Evolutionary conservation across 2,888 invertebrate species (phyloP), one percentile per base, ranked within the genome.

Genomic region (Muschampia plurimacula): DNA sequence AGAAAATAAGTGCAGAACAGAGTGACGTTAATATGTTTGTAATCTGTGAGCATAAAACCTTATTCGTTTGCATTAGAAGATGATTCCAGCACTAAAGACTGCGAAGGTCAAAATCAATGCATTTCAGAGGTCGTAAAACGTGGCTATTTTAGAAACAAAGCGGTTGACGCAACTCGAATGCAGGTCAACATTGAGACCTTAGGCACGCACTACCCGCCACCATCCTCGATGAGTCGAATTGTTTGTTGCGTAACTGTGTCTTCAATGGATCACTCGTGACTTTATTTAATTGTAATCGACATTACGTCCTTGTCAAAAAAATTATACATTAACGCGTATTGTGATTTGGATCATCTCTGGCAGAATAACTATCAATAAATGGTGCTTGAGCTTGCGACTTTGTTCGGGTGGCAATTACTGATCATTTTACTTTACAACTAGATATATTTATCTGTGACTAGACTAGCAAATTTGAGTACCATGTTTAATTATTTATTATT

Each of bases 181-280:
- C 90, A 86, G 91, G 92, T 86, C 90, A 79, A 82, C 82, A 91
- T 92, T 89, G 82, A 81, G 81, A 90, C 81, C 77, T 82, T 73
- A 77, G 64, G 75, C 81, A 83, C 82, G 82, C 77, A 76, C 52
- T 49, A n/a, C 9, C 78, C 85, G 77, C 74, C 77, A 77, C 75
- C 79, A 80, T 82, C 84, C 83, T 83, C 83, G 83, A 87, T 85
- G 82, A 81, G 82, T 86, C 83, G 79, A 83, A 77, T 77, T 78
- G 77, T 74, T 77, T 72, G 77, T 91, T 91, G 80, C 88, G 83
- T 83, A 89, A 39, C 12, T 49, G 73, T 76, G 76, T 75, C 77
- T 80, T 80, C 75, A 74, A 81, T 79, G 81, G 83, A 85, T 86
- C 84, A 84, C 83, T 81, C 84, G 83, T 84, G 82, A 81, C 80